Conservation (phyloP, 1,140 invertebrate genomes). For the Eriocheir sinensis region DNA sequence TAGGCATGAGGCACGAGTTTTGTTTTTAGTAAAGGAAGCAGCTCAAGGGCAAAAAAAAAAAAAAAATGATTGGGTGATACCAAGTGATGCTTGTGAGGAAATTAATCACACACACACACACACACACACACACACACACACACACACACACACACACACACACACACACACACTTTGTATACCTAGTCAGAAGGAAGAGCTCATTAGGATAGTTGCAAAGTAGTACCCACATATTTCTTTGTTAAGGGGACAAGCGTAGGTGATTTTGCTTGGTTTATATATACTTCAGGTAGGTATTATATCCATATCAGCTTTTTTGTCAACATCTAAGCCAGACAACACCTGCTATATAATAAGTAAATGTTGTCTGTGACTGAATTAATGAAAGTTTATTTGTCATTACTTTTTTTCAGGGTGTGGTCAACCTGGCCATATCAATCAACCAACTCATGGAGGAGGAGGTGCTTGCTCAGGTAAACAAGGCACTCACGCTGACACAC, state of each 20-base stretch:
- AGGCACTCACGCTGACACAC: not conserved
- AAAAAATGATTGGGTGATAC: not conserved
- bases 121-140: not conserved
- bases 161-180: not conserved
- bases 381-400: not conserved
- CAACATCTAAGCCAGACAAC: no score
- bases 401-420: constrained; percentile 51
- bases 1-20: not conserved
- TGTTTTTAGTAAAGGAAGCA: not conserved
- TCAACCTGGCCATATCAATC: constrained; percentile 51
- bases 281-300: no score
- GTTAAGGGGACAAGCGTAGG: no score
- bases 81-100: not conserved
- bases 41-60: not conserved
- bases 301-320: no score
- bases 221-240: no score
- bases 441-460: constrained; percentile 64
- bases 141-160: not conserved
- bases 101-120: not conserved
- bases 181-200: no score
- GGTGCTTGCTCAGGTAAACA: not conserved
- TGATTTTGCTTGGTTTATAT: no score
- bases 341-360: no score
- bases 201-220: no score
- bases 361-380: not conserved